Percentiles rank a stretch among this genome's conserved stretches.
These are phyloP conservation scores for Mesocentrotus franciscanus DNA, from an alignment of 53 echinoderm and acorn worm genomes.

Conservation along the genomic window DNA sequence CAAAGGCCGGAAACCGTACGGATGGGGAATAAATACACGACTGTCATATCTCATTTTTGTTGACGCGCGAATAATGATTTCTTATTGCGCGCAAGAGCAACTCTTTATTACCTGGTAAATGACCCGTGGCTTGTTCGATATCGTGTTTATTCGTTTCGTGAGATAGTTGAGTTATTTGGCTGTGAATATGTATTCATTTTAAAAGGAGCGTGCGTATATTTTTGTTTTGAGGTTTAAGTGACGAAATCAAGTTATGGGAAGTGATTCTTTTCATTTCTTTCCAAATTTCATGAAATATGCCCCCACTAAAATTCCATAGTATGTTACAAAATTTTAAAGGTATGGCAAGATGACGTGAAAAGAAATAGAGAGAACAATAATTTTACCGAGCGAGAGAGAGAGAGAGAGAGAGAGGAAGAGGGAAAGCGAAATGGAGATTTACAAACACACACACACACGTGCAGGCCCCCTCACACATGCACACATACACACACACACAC, in stretches of 20 bases:
- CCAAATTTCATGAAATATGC: no score
- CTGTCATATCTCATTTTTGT: not conserved
- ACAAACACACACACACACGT: no score
- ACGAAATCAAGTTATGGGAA: not conserved
- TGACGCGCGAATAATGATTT: constrained; percentile 21
- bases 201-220: not conserved
- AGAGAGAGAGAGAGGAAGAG: no score
- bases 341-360: no score
- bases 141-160: not conserved
- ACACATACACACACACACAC: not conserved
- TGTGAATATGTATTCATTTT: not conserved
- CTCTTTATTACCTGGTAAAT: not conserved
- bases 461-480: not conserved
- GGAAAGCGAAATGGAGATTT: no score
- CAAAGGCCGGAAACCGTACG: not conserved
- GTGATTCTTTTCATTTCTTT: not conserved
- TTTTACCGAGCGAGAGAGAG: no score
- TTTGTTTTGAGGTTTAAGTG: not conserved
- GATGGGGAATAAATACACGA: not conserved
- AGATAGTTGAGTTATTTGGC: not conserved
- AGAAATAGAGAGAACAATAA: no score
- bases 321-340: no score
- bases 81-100: not conserved
- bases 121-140: not conserved
- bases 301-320: no score